A percentile compares a stretch with the other conserved stretches of the same genome.
Evolutionary conservation across 2,888 invertebrate species (phyloP).

Genomic region (Papilio protenor): DNA sequence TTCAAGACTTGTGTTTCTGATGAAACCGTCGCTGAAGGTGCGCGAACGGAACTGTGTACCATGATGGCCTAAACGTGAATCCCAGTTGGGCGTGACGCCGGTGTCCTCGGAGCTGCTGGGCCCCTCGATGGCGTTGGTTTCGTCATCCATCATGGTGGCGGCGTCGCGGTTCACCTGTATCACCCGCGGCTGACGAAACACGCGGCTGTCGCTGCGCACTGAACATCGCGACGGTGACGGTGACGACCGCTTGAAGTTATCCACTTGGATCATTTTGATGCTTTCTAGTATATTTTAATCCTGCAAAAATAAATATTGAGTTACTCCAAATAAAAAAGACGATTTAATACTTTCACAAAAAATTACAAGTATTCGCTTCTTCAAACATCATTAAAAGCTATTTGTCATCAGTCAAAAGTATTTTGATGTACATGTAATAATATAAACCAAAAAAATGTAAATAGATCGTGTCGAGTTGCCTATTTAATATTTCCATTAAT

Average conservation of each 20-base stretch:
- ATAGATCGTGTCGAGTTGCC: neutral
- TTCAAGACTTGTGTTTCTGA: constrained; percentile 80
- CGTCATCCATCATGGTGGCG: constrained; percentile 79
- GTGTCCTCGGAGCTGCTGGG: constrained; percentile 49
- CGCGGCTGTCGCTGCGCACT: constrained; percentile 76
- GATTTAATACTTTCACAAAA: neutral
- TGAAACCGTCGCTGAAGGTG: constrained; percentile 81
- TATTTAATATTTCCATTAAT: neutral
- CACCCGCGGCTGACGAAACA: constrained; percentile 77
- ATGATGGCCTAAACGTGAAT: constrained; percentile 63
- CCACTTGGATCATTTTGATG: constrained; percentile 76
- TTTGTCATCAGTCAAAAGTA: neutral
- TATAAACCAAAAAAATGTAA: neutral
- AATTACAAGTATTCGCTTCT: neutral
- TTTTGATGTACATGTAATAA: neutral
- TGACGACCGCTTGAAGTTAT: constrained; percentile 76
- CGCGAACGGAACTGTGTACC: constrained; percentile 76
- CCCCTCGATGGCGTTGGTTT: constrained; percentile 56
- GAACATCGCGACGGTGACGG: constrained; percentile 80
- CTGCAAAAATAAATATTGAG: neutral
- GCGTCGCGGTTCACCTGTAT: constrained; percentile 82
- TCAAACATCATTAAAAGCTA: neutral
- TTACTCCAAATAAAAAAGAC: neutral
- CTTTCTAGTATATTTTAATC: constrained; percentile 17
- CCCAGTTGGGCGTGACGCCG: constrained; percentile 62